Percentiles rank a stretch among this genome's conserved stretches.
These are phyloP conservation scores for Turnix velox DNA, from an alignment of 2,113 vertebrate species.

Conservation along the genomic window DNA sequence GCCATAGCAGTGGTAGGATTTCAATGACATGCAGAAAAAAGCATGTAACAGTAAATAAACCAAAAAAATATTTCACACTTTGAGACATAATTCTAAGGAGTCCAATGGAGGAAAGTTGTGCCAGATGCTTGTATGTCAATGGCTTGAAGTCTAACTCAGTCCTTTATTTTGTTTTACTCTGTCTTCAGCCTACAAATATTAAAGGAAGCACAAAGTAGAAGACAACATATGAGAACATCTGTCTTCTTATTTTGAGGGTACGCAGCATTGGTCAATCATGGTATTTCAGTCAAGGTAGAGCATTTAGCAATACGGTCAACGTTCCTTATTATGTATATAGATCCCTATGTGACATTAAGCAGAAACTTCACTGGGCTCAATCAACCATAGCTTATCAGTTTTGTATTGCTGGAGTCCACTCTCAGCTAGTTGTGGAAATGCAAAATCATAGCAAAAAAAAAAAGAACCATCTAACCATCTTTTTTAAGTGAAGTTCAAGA, in stretches of 20 bases:
- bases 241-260: neutral
- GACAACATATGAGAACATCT: neutral
- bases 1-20: neutral
- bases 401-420: neutral
- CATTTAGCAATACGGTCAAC: neutral
- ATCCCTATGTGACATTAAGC: neutral
- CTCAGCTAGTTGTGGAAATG: neutral
- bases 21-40: neutral
- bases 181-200: neutral
- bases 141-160: neutral
- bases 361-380: too few species aligned
- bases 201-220: neutral
- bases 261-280: neutral
- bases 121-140: neutral
- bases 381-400: too few species aligned
- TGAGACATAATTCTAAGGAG: neutral
- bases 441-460: neutral
- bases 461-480: fast-evolving
- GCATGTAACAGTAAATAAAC: neutral
- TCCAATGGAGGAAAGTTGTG: neutral
- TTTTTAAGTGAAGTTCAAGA: neutral
- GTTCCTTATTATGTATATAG: neutral
- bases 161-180: neutral
- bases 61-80: neutral
- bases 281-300: neutral